Base-by-base conservation (phyloP, 2,113 vertebrate genomes). In the Seriola aureovittata region DNA sequence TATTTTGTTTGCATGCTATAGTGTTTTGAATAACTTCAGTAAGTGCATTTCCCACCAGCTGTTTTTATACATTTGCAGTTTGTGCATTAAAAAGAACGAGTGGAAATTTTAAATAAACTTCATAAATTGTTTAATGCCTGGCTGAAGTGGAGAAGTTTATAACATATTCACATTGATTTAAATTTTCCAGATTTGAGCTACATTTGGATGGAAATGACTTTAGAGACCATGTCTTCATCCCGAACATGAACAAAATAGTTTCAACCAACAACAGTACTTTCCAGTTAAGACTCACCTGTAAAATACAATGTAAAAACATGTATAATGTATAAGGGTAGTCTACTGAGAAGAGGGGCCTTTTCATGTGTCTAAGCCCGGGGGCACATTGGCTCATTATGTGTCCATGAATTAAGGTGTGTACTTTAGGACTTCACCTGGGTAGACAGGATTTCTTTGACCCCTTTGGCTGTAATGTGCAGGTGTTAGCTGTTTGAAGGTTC, bases 401-500 rank as follows among this genome's bases (percentile, higher is more conserved):
- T 62, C 36, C 19, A 9, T 68, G 66, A 81, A 66, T 52, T 19
- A 58, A 14, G 66, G 25, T 57, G 25, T 6, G 11, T 23, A 34
- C 59, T 60, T 80, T 21, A 21, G 50, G 32, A 42, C 66, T 69
- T 54, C 55, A 58, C 48, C 21, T 13, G 4, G 2, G 21, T 21
- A 57, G 50, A 63, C 68, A 46, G 66, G 75, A 54, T 82, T 50
- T 67, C 36, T 44, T 71, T 88, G 75, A 78, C 59, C 75, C 69
- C 9, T 38, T 70, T 29, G 76, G 55, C 80, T 38, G 48, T 14
- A 9, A 44, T 9, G 21, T 81, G 78, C 86, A 88, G 90, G 79
- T 90, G 85, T 89, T 57, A 32, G 63, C 64, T 70, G 75, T 82
- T 83, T 71, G 58, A 55, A 72, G 73, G 68, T 72, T 79, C 32